Base-by-base conservation (phyloP, 2,888 invertebrate species). In the Plebejus melissa region DNA sequence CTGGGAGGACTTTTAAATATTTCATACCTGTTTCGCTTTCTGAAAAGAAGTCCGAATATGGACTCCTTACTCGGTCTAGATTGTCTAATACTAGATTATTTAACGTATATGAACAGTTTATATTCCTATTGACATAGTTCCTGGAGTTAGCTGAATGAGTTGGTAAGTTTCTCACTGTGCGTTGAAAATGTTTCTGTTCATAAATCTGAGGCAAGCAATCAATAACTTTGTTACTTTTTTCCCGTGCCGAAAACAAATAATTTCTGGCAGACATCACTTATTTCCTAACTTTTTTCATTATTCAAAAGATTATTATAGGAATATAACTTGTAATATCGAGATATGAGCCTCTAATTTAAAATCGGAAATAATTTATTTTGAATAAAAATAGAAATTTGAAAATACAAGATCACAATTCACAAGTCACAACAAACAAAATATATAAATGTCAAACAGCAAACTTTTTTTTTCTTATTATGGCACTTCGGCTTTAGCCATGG, bases 241-340 rank as follows among this genome's bases (percentile, higher is more conserved):
- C 93, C 76, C 90, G 85, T 60, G 89, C 88, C 50, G 91, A 90
- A 76, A 89, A 82, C 69, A 79, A 77, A 83, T 89, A 91, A 82
- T 93, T 91, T 80, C 91, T 85, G 74, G 91, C 93, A 80, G 93
- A 93, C 93, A 93, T 93, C 87, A 86, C 91, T 76, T 58, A 76
- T 46, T 74, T 76, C 69, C 28, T 28, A 16, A 36, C n/a, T 50
- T 6, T 9, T 74, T 70, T 22, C 72, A 72, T 54, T 72, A 16
- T 72, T 65, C 0, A 32, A 4, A 65, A 1, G 13, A 36, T 65
- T 36, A 36, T 32, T 32, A 32, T 32, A 32, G 32, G 32, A 32
- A 13, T 32, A 16, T 5, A 65, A 5, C 32, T 46, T 41, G 9
- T 22, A 22, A 9, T 9, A 41, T 0, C 9, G 6, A 41, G 41